These are phyloP conservation scores for Myoxocephalus aenaeus DNA, from an alignment of 2,797 vertebrate genomes.

Conservation along the genomic window DNA sequence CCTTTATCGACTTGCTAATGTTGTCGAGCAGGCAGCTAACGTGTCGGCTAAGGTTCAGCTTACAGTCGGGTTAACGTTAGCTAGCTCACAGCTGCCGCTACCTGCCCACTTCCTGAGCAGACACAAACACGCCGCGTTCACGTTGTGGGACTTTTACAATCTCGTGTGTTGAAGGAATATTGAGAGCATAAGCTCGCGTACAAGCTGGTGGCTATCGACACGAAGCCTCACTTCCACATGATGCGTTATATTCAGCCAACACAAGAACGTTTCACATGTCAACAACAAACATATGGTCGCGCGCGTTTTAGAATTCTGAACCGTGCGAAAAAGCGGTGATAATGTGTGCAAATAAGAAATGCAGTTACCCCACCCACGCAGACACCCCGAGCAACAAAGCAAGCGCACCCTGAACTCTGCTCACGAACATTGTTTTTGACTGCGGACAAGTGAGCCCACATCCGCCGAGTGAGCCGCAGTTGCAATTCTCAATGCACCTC, in stretches of 20 bases:
- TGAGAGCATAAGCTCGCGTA: background rate
- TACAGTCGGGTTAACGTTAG: background rate
- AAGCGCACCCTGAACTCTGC: background rate
- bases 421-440: background rate
- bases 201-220: background rate
- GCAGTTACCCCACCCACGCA: background rate
- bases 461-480: too few species aligned
- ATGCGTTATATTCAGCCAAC: slow-evolving; percentile 23
- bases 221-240: slow-evolving; percentile 7
- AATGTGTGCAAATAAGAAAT: fast-evolving
- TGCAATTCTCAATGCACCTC: too few species aligned
- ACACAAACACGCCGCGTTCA: background rate
- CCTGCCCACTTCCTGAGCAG: background rate
- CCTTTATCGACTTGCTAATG: background rate
- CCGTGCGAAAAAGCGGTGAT: slow-evolving; percentile 29
- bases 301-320: fast-evolving
- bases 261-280: slow-evolving; percentile 15
- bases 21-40: background rate
- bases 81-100: slow-evolving; percentile 26
- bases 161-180: background rate
- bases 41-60: slow-evolving; percentile 2
- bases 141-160: background rate
- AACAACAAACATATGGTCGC: slow-evolving; percentile 31
- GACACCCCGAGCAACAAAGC: background rate
- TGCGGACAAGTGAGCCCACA: too few species aligned